Percentiles rank a stretch among this genome's conserved stretches.
Evolutionary conservation across 2,888 invertebrate genomes (phyloP).

Genomic region (Lamellibrachia satsuma): DNA sequence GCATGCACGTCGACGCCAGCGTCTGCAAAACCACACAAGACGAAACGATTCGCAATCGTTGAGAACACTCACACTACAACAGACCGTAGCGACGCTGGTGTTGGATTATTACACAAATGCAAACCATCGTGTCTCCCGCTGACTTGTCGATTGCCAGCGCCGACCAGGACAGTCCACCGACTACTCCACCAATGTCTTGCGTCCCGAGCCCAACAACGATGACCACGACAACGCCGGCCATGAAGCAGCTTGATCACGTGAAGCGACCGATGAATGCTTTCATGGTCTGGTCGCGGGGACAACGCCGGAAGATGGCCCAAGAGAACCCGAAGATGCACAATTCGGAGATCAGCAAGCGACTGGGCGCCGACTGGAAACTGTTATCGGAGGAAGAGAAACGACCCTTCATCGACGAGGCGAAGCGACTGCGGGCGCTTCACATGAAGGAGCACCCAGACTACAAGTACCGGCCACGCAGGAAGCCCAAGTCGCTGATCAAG

Average conservation of each 20-base stretch:
- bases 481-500: conserved; percentile 86
- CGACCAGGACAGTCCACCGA: neutral
- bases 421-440: conserved; percentile 93
- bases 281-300: conserved; percentile 99
- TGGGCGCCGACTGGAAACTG: conserved; percentile 99
- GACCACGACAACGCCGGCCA: neutral
- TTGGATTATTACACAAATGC: neutral
- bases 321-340: conserved; percentile 99
- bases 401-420: conserved; percentile 98
- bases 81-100: neutral
- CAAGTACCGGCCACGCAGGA: conserved; percentile 94
- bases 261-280: conserved; percentile 99
- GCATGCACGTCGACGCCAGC: conserved; percentile 3
- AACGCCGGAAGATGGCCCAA: conserved; percentile 97
- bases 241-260: conserved; percentile 73
- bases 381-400: conserved; percentile 93
- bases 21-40: neutral
- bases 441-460: conserved; percentile 99
- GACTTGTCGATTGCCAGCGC: neutral
- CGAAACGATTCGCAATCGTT: conserved; percentile 13
- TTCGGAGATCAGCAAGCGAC: conserved; percentile 93
- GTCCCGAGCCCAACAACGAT: neutral
- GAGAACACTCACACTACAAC: neutral
- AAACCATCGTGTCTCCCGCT: neutral
- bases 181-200: neutral